phyloP scores from a whole-genome alignment of 2,113 vertebrate genomes.

The Misgurnus mizolepis region DNA sequence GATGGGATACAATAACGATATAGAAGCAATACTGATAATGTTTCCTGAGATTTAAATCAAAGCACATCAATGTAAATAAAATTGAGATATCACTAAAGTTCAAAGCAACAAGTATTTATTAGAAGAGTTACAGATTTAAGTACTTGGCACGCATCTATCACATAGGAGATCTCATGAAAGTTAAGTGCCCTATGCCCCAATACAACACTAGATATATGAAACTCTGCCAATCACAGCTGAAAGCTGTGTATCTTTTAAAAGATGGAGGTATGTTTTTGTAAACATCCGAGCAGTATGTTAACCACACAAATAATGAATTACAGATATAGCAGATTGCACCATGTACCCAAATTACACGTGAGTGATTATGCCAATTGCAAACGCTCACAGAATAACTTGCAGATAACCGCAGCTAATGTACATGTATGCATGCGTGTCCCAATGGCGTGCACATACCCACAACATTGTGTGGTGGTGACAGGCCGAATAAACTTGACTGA shows the following conservation, averaged over 20 bases:
- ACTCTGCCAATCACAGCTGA: constrained; percentile 35
- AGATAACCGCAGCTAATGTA: background rate
- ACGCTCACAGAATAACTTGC: background rate
- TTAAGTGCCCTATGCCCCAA: constrained; percentile 63
- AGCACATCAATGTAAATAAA: no score
- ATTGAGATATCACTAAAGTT: background rate
- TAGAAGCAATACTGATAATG: background rate
- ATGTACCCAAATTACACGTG: background rate
- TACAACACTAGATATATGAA: constrained; percentile 54
- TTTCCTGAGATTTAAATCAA: background rate
- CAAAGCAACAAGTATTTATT: background rate
- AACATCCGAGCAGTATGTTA: background rate
- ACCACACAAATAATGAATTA: constrained; percentile 8
- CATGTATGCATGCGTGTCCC: constrained; percentile 20
- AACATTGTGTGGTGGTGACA: constrained; percentile 35
- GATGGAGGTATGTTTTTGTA: constrained; percentile 8
- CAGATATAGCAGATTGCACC: constrained; percentile 7
- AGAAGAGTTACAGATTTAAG: background rate
- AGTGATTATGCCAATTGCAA: constrained; percentile 7
- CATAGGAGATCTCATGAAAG: constrained; percentile 52
- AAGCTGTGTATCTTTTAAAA: constrained; percentile 31
- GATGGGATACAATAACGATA: background rate
- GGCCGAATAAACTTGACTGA: constrained; percentile 45
- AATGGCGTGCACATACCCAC: background rate
- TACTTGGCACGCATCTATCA: constrained; percentile 25